These are phyloP conservation scores for Pseudochaenichthys georgianus DNA, from an alignment of 2,797 vertebrate genomes.

Conservation along the genomic window DNA sequence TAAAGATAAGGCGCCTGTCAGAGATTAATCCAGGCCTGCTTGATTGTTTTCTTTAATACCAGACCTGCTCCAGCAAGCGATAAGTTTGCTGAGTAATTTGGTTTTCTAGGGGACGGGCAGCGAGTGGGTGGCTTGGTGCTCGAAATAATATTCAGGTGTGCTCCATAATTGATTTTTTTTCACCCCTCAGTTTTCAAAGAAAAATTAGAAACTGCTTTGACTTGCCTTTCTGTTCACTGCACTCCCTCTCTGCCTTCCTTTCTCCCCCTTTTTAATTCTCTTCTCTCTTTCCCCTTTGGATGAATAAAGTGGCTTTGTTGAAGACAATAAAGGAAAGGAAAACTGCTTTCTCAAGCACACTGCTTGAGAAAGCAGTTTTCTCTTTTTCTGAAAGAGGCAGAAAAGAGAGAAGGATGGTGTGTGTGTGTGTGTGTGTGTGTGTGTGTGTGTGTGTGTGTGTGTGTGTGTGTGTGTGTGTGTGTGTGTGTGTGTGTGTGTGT, in stretches of 20 bases:
- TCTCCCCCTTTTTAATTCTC: conserved; percentile 36
- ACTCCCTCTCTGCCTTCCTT: conserved; percentile 45
- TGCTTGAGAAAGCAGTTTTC: conserved; percentile 84
- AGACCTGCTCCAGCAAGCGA: conserved; percentile 99
- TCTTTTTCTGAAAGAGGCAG: conserved; percentile 67
- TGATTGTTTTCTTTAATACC: conserved; percentile 99
- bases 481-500: conserved; percentile 6
- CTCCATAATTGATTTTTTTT: conserved; percentile 98
- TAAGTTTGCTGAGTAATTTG: conserved; percentile 99
- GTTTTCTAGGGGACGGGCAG: conserved; percentile 86
- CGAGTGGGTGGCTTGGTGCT: conserved; percentile 84
- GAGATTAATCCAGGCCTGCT: conserved; percentile 99
- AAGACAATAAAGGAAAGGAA: conserved; percentile 81
- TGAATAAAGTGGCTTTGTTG: conserved; percentile 88
- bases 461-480: conserved; percentile 11
- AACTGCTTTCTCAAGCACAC: background rate
- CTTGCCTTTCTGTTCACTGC: conserved; percentile 79
- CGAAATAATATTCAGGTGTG: conserved; percentile 99
- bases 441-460: conserved; percentile 37
- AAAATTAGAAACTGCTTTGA: conserved; percentile 86
- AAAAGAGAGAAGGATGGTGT: conserved; percentile 53
- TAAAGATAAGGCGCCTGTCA: conserved; percentile 99
- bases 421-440: conserved; percentile 10
- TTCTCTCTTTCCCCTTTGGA: conserved; percentile 76
- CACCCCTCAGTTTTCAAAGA: conserved; percentile 86